Percentiles rank a stretch among this genome's conserved stretches.
Conservation (phyloP, 2,888 invertebrate species). For the Hymenopus coronatus region DNA sequence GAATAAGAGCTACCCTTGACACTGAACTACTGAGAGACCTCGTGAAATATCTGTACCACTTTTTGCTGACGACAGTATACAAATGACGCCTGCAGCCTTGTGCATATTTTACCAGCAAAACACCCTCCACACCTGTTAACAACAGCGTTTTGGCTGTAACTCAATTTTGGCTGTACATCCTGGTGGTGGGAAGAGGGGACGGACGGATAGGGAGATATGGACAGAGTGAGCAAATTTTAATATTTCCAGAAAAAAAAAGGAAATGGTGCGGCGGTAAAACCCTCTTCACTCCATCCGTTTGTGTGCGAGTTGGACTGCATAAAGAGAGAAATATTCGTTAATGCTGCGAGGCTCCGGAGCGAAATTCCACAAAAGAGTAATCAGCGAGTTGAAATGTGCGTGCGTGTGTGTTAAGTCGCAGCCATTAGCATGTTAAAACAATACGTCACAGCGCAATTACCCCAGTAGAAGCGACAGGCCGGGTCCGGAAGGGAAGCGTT, state of each 20-base stretch:
- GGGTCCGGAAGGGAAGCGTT: neutral
- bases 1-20: neutral
- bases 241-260: neutral
- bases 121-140: neutral
- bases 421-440: constrained; percentile 31
- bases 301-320: neutral
- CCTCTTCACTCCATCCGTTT: neutral
- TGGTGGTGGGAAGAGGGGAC: neutral
- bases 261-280: neutral
- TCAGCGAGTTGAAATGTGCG: neutral
- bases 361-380: constrained; percentile 17
- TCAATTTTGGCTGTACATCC: neutral
- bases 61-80: neutral
- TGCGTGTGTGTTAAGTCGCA: constrained; percentile 13
- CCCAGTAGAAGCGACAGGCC: neutral
- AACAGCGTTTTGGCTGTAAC: neutral
- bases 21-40: neutral
- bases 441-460: constrained; percentile 30
- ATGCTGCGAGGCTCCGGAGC: neutral
- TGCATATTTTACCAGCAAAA: neutral
- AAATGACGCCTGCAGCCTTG: neutral
- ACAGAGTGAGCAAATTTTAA: neutral
- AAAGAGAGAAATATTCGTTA: neutral
- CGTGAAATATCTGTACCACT: neutral
- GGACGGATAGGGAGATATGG: neutral